Conservation (phyloP, 2,888 invertebrate species). For the Himalopsyche anomala region DNA sequence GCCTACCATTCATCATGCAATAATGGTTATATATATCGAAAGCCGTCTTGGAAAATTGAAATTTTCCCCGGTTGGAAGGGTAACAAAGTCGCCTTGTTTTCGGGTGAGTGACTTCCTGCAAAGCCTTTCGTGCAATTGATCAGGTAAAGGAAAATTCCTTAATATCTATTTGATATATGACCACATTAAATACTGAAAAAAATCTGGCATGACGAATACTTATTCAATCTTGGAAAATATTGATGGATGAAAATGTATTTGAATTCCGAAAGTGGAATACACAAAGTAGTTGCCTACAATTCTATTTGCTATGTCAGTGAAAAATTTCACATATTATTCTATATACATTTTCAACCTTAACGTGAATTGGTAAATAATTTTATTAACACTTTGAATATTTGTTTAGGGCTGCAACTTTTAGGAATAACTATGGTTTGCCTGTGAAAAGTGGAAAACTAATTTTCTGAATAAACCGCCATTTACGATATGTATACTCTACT, state of each 20-base stretch:
- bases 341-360: no score
- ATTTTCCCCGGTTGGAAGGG: background rate
- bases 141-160: constrained; percentile 37
- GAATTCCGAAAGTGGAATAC: no score
- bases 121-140: constrained; percentile 35
- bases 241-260: background rate
- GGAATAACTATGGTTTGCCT: no score
- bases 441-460: no score
- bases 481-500: no score
- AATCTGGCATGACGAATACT: constrained; percentile 27
- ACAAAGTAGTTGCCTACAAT: no score
- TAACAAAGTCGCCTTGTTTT: constrained; percentile 40
- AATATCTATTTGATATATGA: constrained; percentile 38
- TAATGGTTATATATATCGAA: constrained; percentile 30
- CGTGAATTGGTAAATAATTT: no score
- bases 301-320: no score
- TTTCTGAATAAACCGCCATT: no score
- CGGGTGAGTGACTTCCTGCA: constrained; percentile 34
- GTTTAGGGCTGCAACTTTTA: no score
- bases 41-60: constrained; percentile 32
- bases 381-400: no score
- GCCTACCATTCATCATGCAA: constrained; percentile 38
- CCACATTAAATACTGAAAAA: constrained; percentile 38
- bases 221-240: constrained; percentile 1
- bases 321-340: no score